Evolutionary conservation across 2,797 vertebrate genomes (phyloP), one percentile per base, ranked within the genome.

Genomic region (Enoplosus armatus): DNA sequence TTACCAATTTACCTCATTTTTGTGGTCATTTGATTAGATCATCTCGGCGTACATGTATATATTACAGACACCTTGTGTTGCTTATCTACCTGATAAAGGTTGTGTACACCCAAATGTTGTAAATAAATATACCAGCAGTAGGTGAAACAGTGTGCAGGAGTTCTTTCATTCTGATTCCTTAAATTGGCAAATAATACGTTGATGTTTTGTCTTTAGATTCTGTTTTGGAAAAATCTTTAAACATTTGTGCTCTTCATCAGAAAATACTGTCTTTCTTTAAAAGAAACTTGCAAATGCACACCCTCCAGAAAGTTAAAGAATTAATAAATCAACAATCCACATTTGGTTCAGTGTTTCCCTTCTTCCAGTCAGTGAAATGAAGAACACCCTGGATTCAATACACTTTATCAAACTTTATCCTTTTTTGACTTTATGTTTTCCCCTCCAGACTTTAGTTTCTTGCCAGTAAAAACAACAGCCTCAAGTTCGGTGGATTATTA

Each of bases 381-480:
- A n/a, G 8, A 75, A 20, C 5, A 26, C 15, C 9, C 22, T 41
- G 22, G 31, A 56, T 9, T 62, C 29, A 41, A 60, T 26, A 8
- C 5, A 9, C 26, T 50, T 59, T 6, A 60, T 63, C 15, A 75
- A 50, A 67, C 15, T 16, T 33, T 20, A 53, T 71, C 18, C 35
- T 43, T 47, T 3, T 73, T 35, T 39, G 16, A 50, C 55, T 56
- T 50, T 1, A 31, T 63, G 27, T 59, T 62, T 66, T 51, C n/a
- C 22, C 33, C 27, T 27, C 56, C 5, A 83, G 39, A 83, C 22
- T 9, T 2, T 3, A 18, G 5, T 53, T 68, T 3, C 35, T 39
- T 31, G 27, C 31, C 37, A 53, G 31, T 51, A 48, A 71, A 76
- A 72, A 51, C 29, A 78, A 61, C 12, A 9, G 24, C 43, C 18